Conservation (phyloP, 2,888 invertebrate species). For the Doris montereyensis region DNA sequence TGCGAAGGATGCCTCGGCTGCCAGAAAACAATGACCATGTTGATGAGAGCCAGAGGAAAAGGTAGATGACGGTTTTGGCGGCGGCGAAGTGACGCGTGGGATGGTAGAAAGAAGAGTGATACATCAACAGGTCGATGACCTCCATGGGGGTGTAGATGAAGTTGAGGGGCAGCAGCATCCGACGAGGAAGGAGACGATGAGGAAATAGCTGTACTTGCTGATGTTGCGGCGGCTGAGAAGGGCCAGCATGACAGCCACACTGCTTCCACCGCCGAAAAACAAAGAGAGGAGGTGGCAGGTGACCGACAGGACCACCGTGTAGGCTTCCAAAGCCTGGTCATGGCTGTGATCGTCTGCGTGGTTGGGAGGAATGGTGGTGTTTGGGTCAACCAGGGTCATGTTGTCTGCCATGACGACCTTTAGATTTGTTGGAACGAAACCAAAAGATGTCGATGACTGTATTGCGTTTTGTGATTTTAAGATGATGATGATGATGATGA, state of each 20-base stretch:
- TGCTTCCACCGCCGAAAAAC: conserved; percentile 59
- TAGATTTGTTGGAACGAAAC: neutral
- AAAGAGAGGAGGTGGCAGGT: conserved; percentile 56
- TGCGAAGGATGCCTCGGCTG: neutral
- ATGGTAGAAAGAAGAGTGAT: conserved; percentile 41
- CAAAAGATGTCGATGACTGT: neutral
- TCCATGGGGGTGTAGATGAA: conserved; percentile 63
- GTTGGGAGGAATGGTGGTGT: conserved; percentile 22
- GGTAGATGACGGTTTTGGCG: conserved; percentile 53
- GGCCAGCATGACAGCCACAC: conserved; percentile 55
- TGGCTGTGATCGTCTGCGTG: neutral
- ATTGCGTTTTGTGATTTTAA: too few species aligned
- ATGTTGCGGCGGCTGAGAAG: conserved; percentile 53
- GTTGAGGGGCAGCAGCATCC: conserved; percentile 56
- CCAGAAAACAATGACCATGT: conserved; percentile 31
- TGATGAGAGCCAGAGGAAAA: conserved; percentile 48
- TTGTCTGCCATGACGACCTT: neutral
- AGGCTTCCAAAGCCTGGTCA: conserved; percentile 44
- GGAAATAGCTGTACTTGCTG: conserved; percentile 55
- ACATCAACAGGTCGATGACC: conserved; percentile 54
- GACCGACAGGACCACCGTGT: conserved; percentile 60
- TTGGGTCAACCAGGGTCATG: neutral
- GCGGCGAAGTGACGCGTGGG: conserved; percentile 49
- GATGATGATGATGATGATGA: too few species aligned
- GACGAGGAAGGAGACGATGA: conserved; percentile 53